A percentile compares a stretch with the other conserved stretches of the same genome.
Evolutionary conservation across 2,113 vertebrate species (phyloP).

Genomic region (Aythya baeri): DNA sequence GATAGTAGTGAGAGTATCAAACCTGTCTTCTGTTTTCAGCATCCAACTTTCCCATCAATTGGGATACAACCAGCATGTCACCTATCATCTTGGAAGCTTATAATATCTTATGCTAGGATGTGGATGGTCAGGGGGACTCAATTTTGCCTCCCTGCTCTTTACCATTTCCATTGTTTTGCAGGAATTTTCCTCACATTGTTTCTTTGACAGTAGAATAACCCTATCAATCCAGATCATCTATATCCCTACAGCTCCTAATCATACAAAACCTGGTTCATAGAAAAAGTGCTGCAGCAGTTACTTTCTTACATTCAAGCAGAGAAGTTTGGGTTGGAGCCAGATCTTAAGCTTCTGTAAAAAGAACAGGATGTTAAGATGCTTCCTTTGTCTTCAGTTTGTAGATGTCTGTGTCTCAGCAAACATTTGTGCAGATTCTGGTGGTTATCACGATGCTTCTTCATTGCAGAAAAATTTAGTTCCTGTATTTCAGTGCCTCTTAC

Average conservation of each 20-base stretch:
- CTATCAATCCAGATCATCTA: not conserved
- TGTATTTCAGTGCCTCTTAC: not conserved
- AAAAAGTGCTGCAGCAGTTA: not conserved
- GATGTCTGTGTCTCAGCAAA: not conserved
- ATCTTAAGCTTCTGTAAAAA: not conserved
- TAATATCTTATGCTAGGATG: not conserved
- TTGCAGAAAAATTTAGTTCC: not conserved
- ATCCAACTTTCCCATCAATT: not conserved
- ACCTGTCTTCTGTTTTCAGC: not conserved
- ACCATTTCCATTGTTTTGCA: not conserved
- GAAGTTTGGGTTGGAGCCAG: not conserved
- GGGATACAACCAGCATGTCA: accelerated
- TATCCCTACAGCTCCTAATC: not conserved
- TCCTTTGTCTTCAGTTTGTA: not conserved
- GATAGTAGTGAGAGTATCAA: not conserved
- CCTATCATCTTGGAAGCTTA: not conserved
- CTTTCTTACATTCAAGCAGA: not conserved
- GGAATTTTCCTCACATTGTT: not conserved
- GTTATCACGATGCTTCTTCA: not conserved
- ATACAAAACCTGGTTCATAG: not conserved
- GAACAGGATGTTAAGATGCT: not conserved
- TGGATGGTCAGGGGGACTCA: not conserved
- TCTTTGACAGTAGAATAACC: not conserved
- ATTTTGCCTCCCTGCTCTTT: not conserved
- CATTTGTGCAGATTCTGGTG: not conserved